Evolutionary conservation across 2,797 vertebrate species (phyloP), one percentile per base, ranked within the genome.

Genomic region (Cygnus olor): DNA sequence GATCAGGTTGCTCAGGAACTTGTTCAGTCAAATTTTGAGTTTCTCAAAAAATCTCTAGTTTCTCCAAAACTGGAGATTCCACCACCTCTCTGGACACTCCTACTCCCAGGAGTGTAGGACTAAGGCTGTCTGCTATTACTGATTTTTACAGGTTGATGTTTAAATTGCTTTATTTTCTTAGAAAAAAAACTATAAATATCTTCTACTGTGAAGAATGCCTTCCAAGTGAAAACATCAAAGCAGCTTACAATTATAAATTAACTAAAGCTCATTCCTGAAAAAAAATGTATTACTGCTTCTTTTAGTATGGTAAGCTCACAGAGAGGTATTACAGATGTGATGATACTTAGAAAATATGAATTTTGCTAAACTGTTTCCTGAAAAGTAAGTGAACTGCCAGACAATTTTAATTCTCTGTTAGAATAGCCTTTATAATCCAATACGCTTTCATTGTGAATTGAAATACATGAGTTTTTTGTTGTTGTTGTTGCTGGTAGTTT

Each of bases 341-440:
- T 73, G 80, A 82, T 68, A 77, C 30, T 85, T 44, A 47, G 34
- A 83, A 61, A 91, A 58, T 16, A 83, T 38, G 83, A 70, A 73
- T 88, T 85, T 89, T 85, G 47, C 69, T 85, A 63, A 93, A 72
- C 74, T 69, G 10, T 71, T 94, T 88, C 71, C 56, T 93, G 69
- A 58, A 95, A 93, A 93, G 72, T 69, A 88, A 77, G 34, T 63
- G 65, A 95, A 77, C 68, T 44, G 76, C 11, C 47, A 94, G 68
- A 73, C 28, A 80, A 83, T 66, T 83, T 94, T 45, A 66, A 91
- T 80, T 66, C 51, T 82, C n/a, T 18, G 87, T 89, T 45, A 80
- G 76, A 42, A 91, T 78, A 89, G 57, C 36, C 58, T 86, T 90
- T 91, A 38, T 21, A 66, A 70, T 20, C 19, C 10, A 14, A 69